Base-by-base conservation (phyloP, 1,140 invertebrate genomes). In the Papilio aristodemus region DNA sequence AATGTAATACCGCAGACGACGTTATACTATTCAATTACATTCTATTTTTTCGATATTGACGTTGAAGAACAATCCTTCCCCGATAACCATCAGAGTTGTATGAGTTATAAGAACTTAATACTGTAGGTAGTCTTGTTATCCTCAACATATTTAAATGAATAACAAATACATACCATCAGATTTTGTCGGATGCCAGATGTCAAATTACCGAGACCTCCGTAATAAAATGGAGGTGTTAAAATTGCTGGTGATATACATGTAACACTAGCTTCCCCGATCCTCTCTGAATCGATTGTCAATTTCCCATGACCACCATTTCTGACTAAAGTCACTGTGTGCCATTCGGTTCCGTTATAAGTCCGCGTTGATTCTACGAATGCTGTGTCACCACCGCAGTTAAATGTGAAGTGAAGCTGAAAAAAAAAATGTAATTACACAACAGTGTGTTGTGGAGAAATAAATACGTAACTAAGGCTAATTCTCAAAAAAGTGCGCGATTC, bases 311-410 rank as follows among this genome's bases (percentile, higher is more conserved):
- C 91, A 2, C 86, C 80, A 32, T 93, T 83, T 62, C 95, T 90
- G 41, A 93, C 94, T 75, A 96, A 93, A 11, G 91, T 90, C 0
- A 96, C 93, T 0, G 92, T 94, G 83, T 99, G 98, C 98, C 98
- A 99, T 38, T 95, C 81, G 8, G 95, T 95, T 85, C 99, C 97
- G 76, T 97, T 96, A 69, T 97, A 95, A 10, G 89, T 91, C 1
- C 84, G 79, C 0, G 92, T 79, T 1, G 93, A 93, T 58, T 86
- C 81, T 0, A 98, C 84, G 0, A 91, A 71, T 0, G 93, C 95
- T 0, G 93, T 87, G n/a, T 94, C 95, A 17, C 91, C 94, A 36
- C 96, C 96, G 87, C 94, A 96, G 71, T 90, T 90, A 78, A 88
- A 90, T 10, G 76, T 50, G 69, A 85, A 83, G 71, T 88, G 77